phyloP scores from a whole-genome alignment of 1,140 invertebrate species.

The Drosophila erecta region DNA sequence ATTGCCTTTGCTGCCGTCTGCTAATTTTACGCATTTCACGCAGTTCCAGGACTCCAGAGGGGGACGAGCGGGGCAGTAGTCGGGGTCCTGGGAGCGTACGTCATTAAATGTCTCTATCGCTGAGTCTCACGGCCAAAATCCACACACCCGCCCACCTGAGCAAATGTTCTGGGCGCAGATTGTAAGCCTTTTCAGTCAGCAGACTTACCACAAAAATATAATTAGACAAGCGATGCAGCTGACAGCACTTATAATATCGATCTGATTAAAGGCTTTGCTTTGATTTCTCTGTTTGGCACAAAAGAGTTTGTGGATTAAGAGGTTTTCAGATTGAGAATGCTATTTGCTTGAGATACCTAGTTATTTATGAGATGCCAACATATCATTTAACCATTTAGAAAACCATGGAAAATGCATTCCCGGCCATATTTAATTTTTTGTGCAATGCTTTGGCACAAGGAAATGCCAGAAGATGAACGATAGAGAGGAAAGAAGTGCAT shows the following conservation, averaged over 20 bases:
- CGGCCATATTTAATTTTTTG: constrained; percentile 6
- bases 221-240: constrained; percentile 6
- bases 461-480: constrained; percentile 31
- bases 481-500: constrained; percentile 26
- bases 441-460: background rate
- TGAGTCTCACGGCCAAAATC: background rate
- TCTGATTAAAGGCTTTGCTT: background rate
- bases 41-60: background rate
- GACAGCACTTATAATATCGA: constrained; percentile 1
- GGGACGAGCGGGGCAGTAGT: too few species aligned
- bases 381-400: constrained; percentile 22
- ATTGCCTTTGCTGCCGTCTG: constrained; percentile 53
- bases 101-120: constrained; percentile 69
- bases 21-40: constrained; percentile 72
- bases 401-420: constrained; percentile 5
- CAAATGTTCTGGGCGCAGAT: constrained; percentile 21
- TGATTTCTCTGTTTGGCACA: too few species aligned
- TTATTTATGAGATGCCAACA: too few species aligned
- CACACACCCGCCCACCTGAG: background rate
- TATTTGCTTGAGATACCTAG: too few species aligned
- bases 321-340: too few species aligned
- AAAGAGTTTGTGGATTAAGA: too few species aligned
- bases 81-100: constrained; percentile 2
- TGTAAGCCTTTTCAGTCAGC: constrained; percentile 24
- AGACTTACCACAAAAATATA: constrained; percentile 15